Percentiles rank a stretch among this genome's conserved stretches.
These are phyloP conservation scores for Callinectes sapidus DNA, from an alignment of 2,888 invertebrate species.

Conservation along the genomic window DNA sequence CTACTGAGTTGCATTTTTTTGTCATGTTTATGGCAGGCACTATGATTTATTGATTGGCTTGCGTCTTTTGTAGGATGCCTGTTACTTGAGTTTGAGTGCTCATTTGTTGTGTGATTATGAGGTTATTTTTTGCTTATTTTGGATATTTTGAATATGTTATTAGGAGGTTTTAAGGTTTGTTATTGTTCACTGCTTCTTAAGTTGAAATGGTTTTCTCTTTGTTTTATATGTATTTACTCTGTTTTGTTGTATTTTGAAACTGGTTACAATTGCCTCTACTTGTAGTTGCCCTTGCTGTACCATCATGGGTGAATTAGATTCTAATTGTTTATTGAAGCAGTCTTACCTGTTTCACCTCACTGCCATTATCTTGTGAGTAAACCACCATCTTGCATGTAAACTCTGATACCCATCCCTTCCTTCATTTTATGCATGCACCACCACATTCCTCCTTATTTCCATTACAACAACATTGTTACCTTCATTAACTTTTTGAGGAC, in stretches of 20 bases:
- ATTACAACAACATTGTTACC: background rate
- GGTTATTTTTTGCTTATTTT: background rate
- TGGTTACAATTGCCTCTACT: background rate
- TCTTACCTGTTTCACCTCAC: background rate
- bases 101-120: background rate
- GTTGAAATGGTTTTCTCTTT: background rate
- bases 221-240: background rate
- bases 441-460: background rate
- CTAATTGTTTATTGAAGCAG: background rate
- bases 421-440: slow-evolving; percentile 5
- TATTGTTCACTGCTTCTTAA: slow-evolving; percentile 4
- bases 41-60: background rate
- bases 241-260: background rate
- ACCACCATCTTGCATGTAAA: background rate
- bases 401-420: background rate
- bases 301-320: background rate
- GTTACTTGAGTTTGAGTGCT: background rate
- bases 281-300: slow-evolving; percentile 15
- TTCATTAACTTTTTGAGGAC: background rate
- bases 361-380: background rate
- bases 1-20: slow-evolving; percentile 21
- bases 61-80: slow-evolving; percentile 4
- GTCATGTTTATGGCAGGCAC: background rate
- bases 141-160: background rate
- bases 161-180: slow-evolving; percentile 9